Evolutionary conservation across 2,888 invertebrate species (phyloP).

Genomic region (Uloborus plumipes): DNA sequence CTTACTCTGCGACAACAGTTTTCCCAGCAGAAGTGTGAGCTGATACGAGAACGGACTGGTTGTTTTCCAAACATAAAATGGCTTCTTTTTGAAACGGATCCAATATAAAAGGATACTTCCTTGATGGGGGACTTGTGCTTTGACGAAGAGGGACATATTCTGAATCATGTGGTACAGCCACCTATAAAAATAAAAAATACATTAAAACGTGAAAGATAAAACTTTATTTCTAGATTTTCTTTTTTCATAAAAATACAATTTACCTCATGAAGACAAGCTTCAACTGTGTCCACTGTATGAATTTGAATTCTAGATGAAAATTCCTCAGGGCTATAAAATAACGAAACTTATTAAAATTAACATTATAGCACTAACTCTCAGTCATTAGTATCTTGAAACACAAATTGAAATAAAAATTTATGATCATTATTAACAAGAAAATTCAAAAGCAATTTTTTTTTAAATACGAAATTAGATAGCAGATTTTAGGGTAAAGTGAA

Average conservation of each 20-base stretch:
- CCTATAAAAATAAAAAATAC: conserved; percentile 68
- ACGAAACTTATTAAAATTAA: conserved; percentile 5
- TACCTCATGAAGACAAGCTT: conserved; percentile 96
- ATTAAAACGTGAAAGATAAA: too few relatives aligned
- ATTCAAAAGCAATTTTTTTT: too few relatives aligned
- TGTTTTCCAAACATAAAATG: conserved; percentile 95
- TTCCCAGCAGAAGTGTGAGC: conserved; percentile 99
- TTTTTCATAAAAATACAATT: too few relatives aligned
- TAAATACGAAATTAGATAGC: not conserved
- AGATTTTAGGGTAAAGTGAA: too few relatives aligned
- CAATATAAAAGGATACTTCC: conserved; percentile 92
- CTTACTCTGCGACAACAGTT: conserved; percentile 96
- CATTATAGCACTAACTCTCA: not conserved
- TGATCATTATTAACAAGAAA: too few relatives aligned
- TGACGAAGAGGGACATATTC: conserved; percentile 79
- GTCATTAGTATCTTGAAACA: too few relatives aligned
- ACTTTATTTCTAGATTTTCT: too few relatives aligned
- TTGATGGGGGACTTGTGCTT: conserved; percentile 79
- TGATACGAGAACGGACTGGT: conserved; percentile 97
- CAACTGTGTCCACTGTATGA: conserved; percentile 81
- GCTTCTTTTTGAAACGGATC: conserved; percentile 99
- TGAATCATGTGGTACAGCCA: conserved; percentile 88
- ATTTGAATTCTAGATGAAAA: conserved; percentile 62
- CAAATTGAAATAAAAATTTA: too few relatives aligned
- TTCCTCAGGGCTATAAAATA: conserved; percentile 37